Percentiles rank a stretch among this genome's conserved stretches.
Evolutionary conservation across 2,888 invertebrate species (phyloP).

Genomic region (Tipula confusa): DNA sequence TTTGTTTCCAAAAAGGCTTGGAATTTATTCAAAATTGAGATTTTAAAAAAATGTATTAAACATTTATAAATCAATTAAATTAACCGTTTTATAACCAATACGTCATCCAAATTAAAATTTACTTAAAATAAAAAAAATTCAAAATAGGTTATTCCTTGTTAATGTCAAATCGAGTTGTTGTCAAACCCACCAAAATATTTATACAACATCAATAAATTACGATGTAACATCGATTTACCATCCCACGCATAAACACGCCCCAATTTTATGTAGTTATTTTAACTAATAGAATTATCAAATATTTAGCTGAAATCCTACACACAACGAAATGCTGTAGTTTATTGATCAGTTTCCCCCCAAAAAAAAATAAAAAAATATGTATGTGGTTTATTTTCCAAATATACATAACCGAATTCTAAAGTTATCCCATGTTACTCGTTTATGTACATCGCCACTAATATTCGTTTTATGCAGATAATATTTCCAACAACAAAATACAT

Average conservation of each 20-base stretch:
- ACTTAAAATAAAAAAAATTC: too few relatives aligned
- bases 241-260: not conserved
- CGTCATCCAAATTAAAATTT: too few relatives aligned
- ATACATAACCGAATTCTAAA: not conserved
- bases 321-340: not conserved
- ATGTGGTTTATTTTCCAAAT: not conserved
- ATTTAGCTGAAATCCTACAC: not conserved
- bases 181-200: not conserved
- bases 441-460: not conserved
- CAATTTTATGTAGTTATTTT: not conserved
- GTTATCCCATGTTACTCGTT: not conserved
- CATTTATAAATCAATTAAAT: too few relatives aligned
- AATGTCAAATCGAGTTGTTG: not conserved
- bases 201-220: not conserved
- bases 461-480: not conserved
- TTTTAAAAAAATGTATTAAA: too few relatives aligned
- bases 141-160: too few relatives aligned
- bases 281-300: not conserved
- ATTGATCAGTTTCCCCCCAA: not conserved
- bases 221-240: not conserved
- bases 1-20: too few relatives aligned
- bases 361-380: not conserved
- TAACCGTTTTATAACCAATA: too few relatives aligned
- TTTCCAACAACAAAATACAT: not conserved
- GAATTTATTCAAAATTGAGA: too few relatives aligned